Base-by-base conservation (phyloP, 2,797 vertebrate species). In the Microctenopoma steveboyesi region DNA sequence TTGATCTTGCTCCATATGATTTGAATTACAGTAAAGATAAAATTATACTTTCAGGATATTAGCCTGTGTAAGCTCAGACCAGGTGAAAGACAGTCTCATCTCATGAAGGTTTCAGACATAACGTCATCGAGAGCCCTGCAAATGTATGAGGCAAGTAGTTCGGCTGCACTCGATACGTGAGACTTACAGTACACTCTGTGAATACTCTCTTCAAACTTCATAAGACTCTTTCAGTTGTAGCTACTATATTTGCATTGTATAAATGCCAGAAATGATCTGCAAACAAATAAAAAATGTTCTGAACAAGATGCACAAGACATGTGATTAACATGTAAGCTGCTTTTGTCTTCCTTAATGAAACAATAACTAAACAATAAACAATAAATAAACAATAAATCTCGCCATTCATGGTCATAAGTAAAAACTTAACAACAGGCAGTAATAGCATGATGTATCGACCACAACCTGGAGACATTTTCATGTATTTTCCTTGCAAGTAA, bases 121-220 rank as follows among this genome's bases (percentile, higher is more conserved):
- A 40, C 51, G 66, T 81, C 50, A 64, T 6, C 37, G 75, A 73
- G 55, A 79, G 63, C 64, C 69, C 64, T 55, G 46, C 43, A 33
- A 77, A 73, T 52, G 52, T 47, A 52, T 1, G 28, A 83, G 67
- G 42, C 46, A 62, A 63, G 76, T 40, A 67, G 50, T 51, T 72
- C 18, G 33, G 76, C 64, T 49, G 45, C 45, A 85, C 53, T 79
- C 84, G 78, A 86, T 82, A 76, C 80, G 79, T 80, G 69, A 79
- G 76, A 66, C 33, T 16, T 39, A 15, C 40, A 15, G 13, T 22
- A 57, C 49, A 74, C 39, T 48, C 37, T 56, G 48, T 50, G 56
- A 5, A 7, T 49, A 63, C 12, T 42, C 25, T 51, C 8, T 14
- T 51, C 42, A n/a, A 56, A 56, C 48, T 46, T 50, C 4, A 53